Evolutionary conservation across 2,113 vertebrate genomes (phyloP).

Genomic region (Chaetura pelagica): DNA sequence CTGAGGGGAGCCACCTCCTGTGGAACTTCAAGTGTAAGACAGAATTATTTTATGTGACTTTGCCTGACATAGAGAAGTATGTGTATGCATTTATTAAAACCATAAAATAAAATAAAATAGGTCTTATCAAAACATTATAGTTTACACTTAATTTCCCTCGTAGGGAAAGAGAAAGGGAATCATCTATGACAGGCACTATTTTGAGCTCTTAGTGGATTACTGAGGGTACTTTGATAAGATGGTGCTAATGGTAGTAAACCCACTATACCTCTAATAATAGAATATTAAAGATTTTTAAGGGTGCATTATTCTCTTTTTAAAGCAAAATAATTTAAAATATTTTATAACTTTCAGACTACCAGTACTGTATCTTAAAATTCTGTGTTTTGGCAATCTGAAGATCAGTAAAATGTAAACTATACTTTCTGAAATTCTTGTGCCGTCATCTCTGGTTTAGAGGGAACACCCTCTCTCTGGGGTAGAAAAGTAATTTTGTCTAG

Average conservation of each 20-base stretch:
- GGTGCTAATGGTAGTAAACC: background rate
- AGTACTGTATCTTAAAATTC: background rate
- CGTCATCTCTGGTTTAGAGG: background rate
- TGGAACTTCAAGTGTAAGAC: background rate
- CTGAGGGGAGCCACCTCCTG: background rate
- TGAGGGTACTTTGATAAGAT: background rate
- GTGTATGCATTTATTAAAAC: background rate
- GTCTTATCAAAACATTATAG: background rate
- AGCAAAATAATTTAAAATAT: background rate
- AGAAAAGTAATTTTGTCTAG: conserved; percentile 6
- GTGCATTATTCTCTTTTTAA: background rate
- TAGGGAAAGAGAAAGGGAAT: background rate
- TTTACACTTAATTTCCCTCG: background rate
- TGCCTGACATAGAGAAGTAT: background rate
- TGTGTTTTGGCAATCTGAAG: background rate
- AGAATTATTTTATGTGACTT: background rate
- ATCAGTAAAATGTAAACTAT: background rate
- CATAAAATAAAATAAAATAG: background rate
- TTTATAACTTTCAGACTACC: background rate
- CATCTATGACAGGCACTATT: background rate
- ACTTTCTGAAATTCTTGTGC: conserved; percentile 28
- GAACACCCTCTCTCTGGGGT: conserved; percentile 55
- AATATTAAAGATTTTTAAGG: background rate
- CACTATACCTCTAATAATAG: background rate
- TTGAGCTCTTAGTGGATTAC: background rate